phyloP scores from a whole-genome alignment of 2,888 invertebrate species.

The Chalcis sispes region DNA sequence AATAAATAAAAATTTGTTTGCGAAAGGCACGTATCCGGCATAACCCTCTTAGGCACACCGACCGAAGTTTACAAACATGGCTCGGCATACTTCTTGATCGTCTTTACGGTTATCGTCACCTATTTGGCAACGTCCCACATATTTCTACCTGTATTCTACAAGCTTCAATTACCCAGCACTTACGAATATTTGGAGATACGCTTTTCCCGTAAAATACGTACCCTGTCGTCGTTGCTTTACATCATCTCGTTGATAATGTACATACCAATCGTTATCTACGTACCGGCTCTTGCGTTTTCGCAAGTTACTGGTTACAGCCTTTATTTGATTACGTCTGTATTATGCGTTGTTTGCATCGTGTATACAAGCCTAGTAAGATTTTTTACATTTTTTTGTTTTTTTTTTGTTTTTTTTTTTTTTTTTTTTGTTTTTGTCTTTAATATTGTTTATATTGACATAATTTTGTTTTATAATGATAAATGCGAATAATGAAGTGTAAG shows the following conservation, averaged over 20 bases:
- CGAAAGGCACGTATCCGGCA: constrained; percentile 85
- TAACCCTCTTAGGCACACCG: constrained; percentile 85
- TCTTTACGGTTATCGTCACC: constrained; percentile 72
- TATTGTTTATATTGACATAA: too few species aligned
- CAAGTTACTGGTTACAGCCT: constrained; percentile 84
- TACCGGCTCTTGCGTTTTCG: constrained; percentile 83
- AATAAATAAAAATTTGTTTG: neutral
- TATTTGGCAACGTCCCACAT: constrained; percentile 71
- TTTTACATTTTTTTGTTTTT: too few species aligned
- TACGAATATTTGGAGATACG: constrained; percentile 83
- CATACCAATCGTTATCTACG: constrained; percentile 83
- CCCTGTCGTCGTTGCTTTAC: constrained; percentile 80
- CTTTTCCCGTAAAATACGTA: constrained; percentile 80
- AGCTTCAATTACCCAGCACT: constrained; percentile 83
- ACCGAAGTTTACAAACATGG: constrained; percentile 86
- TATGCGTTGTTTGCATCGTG: constrained; percentile 84
- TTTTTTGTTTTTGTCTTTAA: too few species aligned
- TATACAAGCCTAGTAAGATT: constrained; percentile 82
- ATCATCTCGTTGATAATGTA: constrained; percentile 79
- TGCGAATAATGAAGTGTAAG: too few species aligned
- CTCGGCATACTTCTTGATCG: constrained; percentile 79
- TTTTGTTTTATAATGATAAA: too few species aligned
- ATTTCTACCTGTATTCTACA: constrained; percentile 83
- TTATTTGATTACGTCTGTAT: constrained; percentile 81
- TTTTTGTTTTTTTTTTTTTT: too few species aligned